phyloP scores from a whole-genome alignment of 37 sponge, comb jelly and placozoan species.

The Sycon ciliatum region DNA sequence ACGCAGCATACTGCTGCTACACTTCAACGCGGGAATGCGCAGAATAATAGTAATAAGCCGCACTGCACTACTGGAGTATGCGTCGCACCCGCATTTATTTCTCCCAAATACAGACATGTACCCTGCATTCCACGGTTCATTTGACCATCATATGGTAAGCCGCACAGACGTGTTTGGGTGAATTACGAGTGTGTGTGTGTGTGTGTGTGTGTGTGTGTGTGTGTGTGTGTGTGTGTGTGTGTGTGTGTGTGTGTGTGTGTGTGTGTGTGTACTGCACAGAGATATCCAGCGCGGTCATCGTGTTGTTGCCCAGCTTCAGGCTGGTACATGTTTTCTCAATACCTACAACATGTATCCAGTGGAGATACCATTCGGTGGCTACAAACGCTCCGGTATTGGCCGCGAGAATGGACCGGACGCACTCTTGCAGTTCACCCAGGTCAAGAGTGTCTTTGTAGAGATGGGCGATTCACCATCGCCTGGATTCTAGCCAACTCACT shows the following conservation, averaged over 20 bases:
- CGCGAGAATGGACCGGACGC: slow-evolving; percentile 31
- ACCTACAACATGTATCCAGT: slow-evolving; percentile 32
- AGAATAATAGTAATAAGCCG: too few relatives aligned
- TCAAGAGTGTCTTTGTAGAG: slow-evolving; percentile 40
- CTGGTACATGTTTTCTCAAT: slow-evolving; percentile 37
- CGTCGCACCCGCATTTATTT: too few relatives aligned
- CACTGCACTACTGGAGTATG: too few relatives aligned
- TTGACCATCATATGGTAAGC: too few relatives aligned
- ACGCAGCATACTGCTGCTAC: too few relatives aligned
- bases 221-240: not conserved
- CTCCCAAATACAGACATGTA: too few relatives aligned
- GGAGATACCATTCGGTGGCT: slow-evolving; percentile 34
- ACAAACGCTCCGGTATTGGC: slow-evolving; percentile 38
- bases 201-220: too few relatives aligned
- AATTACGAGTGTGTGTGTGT: too few relatives aligned
- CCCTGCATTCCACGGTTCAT: too few relatives aligned
- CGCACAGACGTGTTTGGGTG: too few relatives aligned
- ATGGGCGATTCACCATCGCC: slow-evolving; percentile 35
- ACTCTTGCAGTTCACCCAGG: slow-evolving; percentile 30
- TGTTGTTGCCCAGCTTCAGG: slow-evolving; percentile 31
- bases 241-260: not conserved
- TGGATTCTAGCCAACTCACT: too few relatives aligned
- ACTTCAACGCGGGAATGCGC: too few relatives aligned
- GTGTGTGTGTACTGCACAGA: not conserved
- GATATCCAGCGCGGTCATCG: slow-evolving; percentile 33